Evolutionary conservation across 2,888 invertebrate species (phyloP), one percentile per base, ranked within the genome.

Genomic region (Holacanthella duospinosa): DNA sequence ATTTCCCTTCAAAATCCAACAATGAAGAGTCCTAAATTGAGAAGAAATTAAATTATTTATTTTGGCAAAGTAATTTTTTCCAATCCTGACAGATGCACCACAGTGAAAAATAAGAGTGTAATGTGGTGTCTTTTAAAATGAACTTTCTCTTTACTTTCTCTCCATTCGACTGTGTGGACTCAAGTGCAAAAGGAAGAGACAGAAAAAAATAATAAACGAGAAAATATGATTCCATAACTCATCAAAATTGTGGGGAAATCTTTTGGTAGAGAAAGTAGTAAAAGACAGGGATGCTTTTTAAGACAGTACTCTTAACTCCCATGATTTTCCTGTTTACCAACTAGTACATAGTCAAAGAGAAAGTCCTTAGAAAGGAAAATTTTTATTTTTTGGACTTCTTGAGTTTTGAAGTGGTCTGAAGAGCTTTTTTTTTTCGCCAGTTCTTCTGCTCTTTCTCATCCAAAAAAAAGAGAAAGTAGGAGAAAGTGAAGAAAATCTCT

Each of bases 191-290:
- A 9, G 48, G 55, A 55, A 28, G 28, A n/a, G 55, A 28, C 55
- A 55, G 55, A 9, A 56, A 61, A 19, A 62, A 59, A 53, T 27
- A 59, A 62, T 65, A 62, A 63, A 67, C 48, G 59, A 63, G 63
- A 60, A 67, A 67, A 65, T 67, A 67, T 67, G 67, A 65, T 61
- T 61, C 56, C 59, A 67, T 67, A 67, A 67, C 61, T 67, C 67
- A 65, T 61, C 48, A 54, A 60, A 67, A 65, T 60, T 61, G 61
- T 29, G 55, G 28, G 54, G 27, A 12, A 43, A 43, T n/a, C 26
- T 53, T 48, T 9, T 48, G 48, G 36, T 9, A 36, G 36, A 36
- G n/a, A 36, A 43, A 9, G 27, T 36, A 55, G 26, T 25, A 24
- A 55, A 55, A 25, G 43, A 36, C 26, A 36, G 57, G 27, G 56